These are phyloP conservation scores for Dicranocentrus wangi DNA, from an alignment of 2,888 invertebrate species.

Conservation along the genomic window DNA sequence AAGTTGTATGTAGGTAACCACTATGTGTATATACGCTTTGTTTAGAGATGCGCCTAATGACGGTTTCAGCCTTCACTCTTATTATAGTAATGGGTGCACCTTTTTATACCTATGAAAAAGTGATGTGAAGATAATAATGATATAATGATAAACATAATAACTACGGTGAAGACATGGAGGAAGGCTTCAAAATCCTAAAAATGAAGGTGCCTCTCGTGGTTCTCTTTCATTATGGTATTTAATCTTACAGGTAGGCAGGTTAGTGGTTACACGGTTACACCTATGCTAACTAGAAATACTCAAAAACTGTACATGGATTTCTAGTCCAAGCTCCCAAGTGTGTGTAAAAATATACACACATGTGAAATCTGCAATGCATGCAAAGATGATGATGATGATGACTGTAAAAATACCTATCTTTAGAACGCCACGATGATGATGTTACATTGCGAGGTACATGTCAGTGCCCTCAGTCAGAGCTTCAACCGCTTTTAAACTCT, in stretches of 20 bases:
- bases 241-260: neutral
- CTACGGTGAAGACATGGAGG: constrained; percentile 25
- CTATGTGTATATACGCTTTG: constrained; percentile 15
- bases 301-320: too few species aligned
- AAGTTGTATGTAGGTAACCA: too few species aligned
- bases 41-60: constrained; percentile 39
- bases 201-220: too few species aligned
- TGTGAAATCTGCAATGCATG: neutral
- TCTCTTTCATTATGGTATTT: too few species aligned
- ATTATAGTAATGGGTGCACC: constrained; percentile 9
- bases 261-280: neutral
- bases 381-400: neutral
- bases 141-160: constrained; percentile 38
- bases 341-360: neutral
- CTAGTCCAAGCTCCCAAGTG: too few species aligned
- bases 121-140: constrained; percentile 26
- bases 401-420: too few species aligned
- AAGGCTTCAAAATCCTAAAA: constrained; percentile 15
- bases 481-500: neutral
- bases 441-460: constrained; percentile 16
- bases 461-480: constrained; percentile 35
- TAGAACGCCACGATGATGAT: too few species aligned
- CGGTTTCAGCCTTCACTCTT: constrained; percentile 41
- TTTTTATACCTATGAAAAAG: constrained; percentile 7
- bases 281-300: too few species aligned